Base-by-base conservation (phyloP, 2,113 vertebrate species). In the Ellobius talpinus region DNA sequence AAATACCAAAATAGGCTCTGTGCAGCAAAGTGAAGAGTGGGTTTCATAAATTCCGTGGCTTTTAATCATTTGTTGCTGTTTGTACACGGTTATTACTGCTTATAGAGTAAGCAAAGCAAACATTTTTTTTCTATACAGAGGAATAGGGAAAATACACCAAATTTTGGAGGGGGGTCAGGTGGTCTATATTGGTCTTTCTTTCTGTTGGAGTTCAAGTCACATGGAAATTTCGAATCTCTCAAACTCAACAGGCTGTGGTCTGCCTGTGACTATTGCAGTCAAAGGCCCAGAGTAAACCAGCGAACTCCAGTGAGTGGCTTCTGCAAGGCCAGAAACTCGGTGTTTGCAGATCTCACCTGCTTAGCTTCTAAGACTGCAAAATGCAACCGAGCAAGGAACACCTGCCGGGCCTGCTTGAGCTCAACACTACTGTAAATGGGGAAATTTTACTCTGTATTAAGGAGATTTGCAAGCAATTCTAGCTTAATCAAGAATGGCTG, bases 31-130 rank as follows among this genome's bases (percentile, higher is more conserved):
- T 88, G 45, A 58, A 89, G 33, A 1, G 12, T 72, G 24, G 78
- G 55, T 72, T 85, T 55, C 45, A 89, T 36, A 33, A 50, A 58
- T 93, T 61, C 88, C 55, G 55, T 78, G 61, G 52, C 82, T 68
- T 97, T 93, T 79, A 68, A 90, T 70, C 39, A 89, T 89, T 97
- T 91, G 65, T 74, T 89, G 90, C 16, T 91, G 21, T 94, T 96
- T 94, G 93, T n/a, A 36, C 74, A 63, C 58, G 47, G 45, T 63
- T 90, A 36, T 81, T 96, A 91, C 36, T 87, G 74, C 73, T 95
- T 47, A 87, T 24, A 90, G 14, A 84, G 50, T 9, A 92, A 33
- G 31, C 70, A 50, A 33, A 81, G 55, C 1, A 65, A 78, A 92
- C 63, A 72, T 90, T 89, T 87, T 92, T 88, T 89, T 68, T 87